Evolutionary conservation across 2,888 invertebrate genomes (phyloP).

Genomic region (Polyploca ridens): DNA sequence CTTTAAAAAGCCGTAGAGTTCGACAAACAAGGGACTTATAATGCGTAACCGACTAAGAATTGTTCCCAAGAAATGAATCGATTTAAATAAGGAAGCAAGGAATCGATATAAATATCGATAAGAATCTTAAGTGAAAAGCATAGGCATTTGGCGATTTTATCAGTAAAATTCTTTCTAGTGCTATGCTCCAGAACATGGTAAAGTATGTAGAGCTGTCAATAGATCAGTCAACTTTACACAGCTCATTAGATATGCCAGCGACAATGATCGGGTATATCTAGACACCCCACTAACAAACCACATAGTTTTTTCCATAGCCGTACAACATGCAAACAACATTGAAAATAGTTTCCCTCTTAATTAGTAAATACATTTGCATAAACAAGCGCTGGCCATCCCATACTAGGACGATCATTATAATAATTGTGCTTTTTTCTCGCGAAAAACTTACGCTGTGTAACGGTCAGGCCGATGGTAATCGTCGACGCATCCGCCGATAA

Average conservation of each 20-base stretch:
- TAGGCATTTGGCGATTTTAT: constrained; percentile 28
- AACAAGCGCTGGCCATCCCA: constrained; percentile 71
- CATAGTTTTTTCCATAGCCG: constrained; percentile 54
- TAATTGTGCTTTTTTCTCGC: constrained; percentile 77
- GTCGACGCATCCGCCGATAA: constrained; percentile 76
- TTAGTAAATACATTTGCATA: constrained; percentile 79
- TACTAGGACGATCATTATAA: constrained; percentile 80
- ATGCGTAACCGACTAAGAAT: constrained; percentile 76
- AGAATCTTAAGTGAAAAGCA: constrained; percentile 33
- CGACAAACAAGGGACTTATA: constrained; percentile 79
- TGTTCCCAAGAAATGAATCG: constrained; percentile 63
- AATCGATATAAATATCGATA: constrained; percentile 47
- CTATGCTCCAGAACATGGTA: constrained; percentile 22
- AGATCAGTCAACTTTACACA: constrained; percentile 60
- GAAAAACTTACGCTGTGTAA: constrained; percentile 74
- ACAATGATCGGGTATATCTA: constrained; percentile 55
- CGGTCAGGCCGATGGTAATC: constrained; percentile 77
- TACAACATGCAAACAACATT: constrained; percentile 69
- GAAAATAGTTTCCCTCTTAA: constrained; percentile 78
- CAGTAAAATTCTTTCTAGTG: constrained; percentile 32
- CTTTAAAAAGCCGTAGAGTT: constrained; percentile 76
- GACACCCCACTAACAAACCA: constrained; percentile 48
- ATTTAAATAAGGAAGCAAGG: constrained; percentile 53
- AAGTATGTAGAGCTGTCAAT: constrained; percentile 35
- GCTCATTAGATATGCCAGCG: constrained; percentile 60